These are phyloP conservation scores for Mycalesis mineus DNA, from an alignment of 2,888 invertebrate species.

Conservation along the genomic window DNA sequence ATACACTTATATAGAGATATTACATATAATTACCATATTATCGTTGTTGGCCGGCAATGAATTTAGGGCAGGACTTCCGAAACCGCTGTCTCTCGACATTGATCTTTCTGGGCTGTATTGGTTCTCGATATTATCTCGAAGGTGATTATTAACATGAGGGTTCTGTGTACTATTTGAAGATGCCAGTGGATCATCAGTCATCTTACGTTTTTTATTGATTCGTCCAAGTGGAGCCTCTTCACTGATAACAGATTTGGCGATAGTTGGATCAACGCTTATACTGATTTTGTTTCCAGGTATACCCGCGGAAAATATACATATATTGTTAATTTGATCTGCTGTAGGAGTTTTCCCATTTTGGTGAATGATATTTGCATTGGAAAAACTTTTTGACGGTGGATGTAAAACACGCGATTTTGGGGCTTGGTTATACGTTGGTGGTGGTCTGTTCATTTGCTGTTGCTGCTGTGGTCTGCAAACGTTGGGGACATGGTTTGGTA, in stretches of 20 bases:
- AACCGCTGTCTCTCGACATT: constrained; percentile 42
- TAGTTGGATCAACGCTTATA: constrained; percentile 28
- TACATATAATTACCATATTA: constrained; percentile 5
- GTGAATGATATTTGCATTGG: constrained; percentile 5
- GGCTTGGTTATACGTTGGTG: neutral
- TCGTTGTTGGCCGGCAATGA: constrained; percentile 15
- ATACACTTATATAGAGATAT: neutral
- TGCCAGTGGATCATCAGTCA: neutral
- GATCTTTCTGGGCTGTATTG: constrained; percentile 29
- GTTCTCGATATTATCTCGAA: neutral
- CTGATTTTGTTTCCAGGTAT: constrained; percentile 35
- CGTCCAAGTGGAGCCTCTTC: neutral
- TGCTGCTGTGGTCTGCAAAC: neutral
- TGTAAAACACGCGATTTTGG: neutral
- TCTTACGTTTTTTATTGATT: neutral
- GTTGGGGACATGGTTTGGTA: neutral
- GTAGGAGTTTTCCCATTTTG: constrained; percentile 19
- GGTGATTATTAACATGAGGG: neutral
- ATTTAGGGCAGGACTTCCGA: constrained; percentile 36
- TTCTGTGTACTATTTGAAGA: neutral
- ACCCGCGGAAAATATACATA: constrained; percentile 33
- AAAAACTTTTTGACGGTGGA: neutral
- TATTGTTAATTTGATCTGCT: neutral
- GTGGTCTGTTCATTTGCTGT: neutral
- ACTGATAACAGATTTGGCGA: neutral